Evolutionary conservation across 2,888 invertebrate species (phyloP).

Genomic region (Cephus nigrinus): DNA sequence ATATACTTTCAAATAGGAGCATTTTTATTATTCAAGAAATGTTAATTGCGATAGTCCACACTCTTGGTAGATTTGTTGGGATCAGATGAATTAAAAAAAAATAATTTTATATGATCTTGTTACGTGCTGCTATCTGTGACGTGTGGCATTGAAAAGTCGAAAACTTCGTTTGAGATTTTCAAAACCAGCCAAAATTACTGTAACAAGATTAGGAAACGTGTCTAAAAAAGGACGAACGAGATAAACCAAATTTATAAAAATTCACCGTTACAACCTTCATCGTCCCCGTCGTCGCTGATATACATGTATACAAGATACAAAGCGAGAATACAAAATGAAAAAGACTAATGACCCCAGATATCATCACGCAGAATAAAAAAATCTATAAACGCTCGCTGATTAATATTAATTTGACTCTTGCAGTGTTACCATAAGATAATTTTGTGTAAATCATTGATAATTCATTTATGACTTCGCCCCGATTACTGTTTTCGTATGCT

Average conservation of each 20-base stretch:
- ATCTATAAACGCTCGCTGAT: neutral
- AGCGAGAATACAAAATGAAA: neutral
- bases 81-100: neutral
- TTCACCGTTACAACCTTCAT: neutral
- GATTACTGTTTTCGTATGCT: constrained; percentile 7
- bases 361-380: neutral
- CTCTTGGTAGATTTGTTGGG: neutral
- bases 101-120: neutral
- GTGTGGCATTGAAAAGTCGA: neutral
- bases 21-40: neutral
- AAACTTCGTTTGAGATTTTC: neutral
- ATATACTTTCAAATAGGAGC: neutral
- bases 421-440: neutral
- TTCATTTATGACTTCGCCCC: constrained; percentile 1
- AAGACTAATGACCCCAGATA: neutral
- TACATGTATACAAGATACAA: neutral
- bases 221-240: neutral
- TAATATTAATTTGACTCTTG: neutral
- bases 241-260: neutral
- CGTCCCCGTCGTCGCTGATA: neutral
- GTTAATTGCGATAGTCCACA: neutral
- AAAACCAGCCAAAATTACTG: neutral
- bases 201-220: neutral
- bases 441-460: neutral
- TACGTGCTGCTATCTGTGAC: no score